These are phyloP conservation scores for Podarcis raffonei DNA, from an alignment of 2,113 vertebrate genomes.

Conservation along the genomic window DNA sequence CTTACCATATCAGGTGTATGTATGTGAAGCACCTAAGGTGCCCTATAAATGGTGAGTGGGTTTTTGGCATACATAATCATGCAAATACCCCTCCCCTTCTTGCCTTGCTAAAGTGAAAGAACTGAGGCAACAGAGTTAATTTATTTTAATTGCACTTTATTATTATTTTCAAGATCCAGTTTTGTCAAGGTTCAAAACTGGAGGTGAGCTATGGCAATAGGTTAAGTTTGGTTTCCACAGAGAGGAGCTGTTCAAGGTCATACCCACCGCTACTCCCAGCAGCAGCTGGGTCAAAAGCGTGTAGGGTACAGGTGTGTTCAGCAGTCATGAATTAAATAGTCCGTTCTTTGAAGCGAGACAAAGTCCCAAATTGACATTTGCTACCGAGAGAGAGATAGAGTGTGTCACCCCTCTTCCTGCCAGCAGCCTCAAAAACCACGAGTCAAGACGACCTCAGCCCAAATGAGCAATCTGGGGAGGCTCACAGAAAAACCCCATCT, in stretches of 20 bases:
- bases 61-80: too few species aligned
- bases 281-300: rapidly evolving
- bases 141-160: constrained; percentile 69
- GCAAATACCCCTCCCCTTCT: too few species aligned
- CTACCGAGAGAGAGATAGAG: not conserved
- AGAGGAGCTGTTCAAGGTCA: rapidly evolving
- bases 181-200: rapidly evolving
- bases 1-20: too few species aligned
- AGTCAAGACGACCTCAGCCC: rapidly evolving
- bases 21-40: too few species aligned
- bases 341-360: not conserved
- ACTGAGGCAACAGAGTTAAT: rapidly evolving
- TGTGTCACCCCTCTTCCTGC: too few species aligned
- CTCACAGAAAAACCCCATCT: not conserved
- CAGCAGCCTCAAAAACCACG: not conserved
- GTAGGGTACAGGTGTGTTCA: not conserved
- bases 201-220: not conserved
- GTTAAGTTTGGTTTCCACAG: not conserved
- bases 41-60: too few species aligned
- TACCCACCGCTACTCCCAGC: rapidly evolving
- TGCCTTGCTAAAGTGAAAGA: not conserved
- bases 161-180: constrained; percentile 41
- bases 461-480: not conserved
- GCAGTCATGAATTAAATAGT: not conserved
- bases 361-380: not conserved